Evolutionary conservation across 2,797 vertebrate genomes (phyloP).

Genomic region (Thripadectes ignobilis): DNA sequence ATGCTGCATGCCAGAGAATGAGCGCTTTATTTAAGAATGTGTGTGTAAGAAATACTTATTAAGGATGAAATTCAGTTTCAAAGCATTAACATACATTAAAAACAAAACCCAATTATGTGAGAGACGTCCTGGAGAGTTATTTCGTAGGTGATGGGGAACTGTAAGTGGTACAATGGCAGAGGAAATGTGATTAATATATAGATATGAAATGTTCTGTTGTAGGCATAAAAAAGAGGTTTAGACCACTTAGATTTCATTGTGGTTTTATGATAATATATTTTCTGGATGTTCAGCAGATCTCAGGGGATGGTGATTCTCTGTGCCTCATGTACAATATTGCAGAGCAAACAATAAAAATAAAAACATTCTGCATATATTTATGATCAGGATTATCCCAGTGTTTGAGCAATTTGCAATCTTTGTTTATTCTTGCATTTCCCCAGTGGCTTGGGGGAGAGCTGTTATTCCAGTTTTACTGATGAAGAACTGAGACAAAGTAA

Average conservation of each 20-base stretch:
- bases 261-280: conserved; percentile 20
- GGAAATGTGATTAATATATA: not conserved
- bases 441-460: not conserved
- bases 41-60: conserved; percentile 2
- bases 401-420: conserved; percentile 49
- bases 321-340: not conserved
- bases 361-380: conserved; percentile 60
- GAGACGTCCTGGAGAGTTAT: not conserved
- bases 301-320: not conserved
- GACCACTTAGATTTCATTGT: conserved; percentile 12
- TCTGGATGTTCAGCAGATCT: not conserved
- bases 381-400: conserved; percentile 31
- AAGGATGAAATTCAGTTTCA: not conserved
- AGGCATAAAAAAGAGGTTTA: conserved; percentile 6
- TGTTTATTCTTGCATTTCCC: conserved; percentile 58
- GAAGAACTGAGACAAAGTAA: conserved; percentile 16
- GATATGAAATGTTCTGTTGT: not conserved
- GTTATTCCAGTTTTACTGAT: conserved; percentile 6
- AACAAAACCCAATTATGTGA: conserved; percentile 14
- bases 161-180: not conserved
- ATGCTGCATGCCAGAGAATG: conserved; percentile 5
- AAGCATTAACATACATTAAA: conserved; percentile 22
- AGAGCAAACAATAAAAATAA: conserved; percentile 53
- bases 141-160: not conserved
- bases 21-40: conserved; percentile 32